Evolutionary conservation across 1,140 invertebrate genomes (phyloP), one percentile per base, ranked within the genome.

Genomic region (Brachionus manjavacas): DNA sequence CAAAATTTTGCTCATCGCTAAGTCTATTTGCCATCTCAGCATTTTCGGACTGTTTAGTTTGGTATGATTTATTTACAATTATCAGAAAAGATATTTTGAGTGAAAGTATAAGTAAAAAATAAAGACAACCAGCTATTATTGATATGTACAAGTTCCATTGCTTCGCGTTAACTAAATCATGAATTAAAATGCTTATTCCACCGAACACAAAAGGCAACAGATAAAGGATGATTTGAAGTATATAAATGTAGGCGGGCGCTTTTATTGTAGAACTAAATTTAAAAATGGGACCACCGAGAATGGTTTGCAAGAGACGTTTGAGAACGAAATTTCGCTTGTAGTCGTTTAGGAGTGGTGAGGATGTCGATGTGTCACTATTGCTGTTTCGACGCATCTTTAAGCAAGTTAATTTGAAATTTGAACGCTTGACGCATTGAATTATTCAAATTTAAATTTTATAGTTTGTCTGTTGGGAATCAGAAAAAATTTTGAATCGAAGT

Each of bases 281-380:
- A 11, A 81, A 35, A 4, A 81, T 46, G 12, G 88, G 87, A 20
- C 90, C 90, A 12, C 90, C 90, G 9, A 90, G 85, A 60, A 91
- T 86, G 1, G 90, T 91, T 86, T 90, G 89, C 11, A 89, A 87
- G 46, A 90, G 86, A 52, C 90, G 85, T 78, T 89, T 89, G 41
- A 86, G 86, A 11, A 91, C 87, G 85, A 90, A 91, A 66, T 88
- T 86, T 66, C 86, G 87, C 85, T 90, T 90, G 83, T 90, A 90
- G 43, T 90, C 89, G 86, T 90, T 91, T 28, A 91, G 85, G 35
- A 91, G 84, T n/a, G 90, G 90, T 2, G 79, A 60, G 16, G 52
- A 80, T 60, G 76, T 60, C 8, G 76, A 78, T 68, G 66, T 8
- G 16, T 72, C 68, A 41, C 9, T 60, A 20, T 11, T 14, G 35